These are phyloP conservation scores for Molossus alvarezi DNA, from an alignment of 2,797 vertebrate species.

Conservation along the genomic window DNA sequence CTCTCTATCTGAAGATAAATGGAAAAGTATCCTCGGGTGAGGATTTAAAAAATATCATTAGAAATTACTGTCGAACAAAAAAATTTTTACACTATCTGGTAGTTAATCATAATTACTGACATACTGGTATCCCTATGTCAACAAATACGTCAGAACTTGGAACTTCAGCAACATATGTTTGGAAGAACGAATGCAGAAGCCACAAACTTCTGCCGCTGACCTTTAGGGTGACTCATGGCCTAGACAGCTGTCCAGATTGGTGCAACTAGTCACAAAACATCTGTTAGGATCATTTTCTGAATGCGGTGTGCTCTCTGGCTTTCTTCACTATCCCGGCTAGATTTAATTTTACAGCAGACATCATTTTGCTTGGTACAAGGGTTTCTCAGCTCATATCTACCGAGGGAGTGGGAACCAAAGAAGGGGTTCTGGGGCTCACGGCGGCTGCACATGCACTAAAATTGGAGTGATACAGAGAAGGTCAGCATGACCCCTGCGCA, in stretches of 20 bases:
- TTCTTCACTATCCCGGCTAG: neutral
- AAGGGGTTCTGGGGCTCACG: neutral
- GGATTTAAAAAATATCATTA: neutral
- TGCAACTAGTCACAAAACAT: constrained; percentile 67
- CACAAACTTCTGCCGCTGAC: constrained; percentile 68
- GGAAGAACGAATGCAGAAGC: constrained; percentile 75
- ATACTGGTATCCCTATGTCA: neutral
- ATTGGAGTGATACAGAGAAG: neutral
- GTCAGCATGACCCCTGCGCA: neutral
- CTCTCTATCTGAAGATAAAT: no score
- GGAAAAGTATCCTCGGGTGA: no score
- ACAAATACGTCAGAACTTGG: neutral
- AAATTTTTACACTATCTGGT: neutral
- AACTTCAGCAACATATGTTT: constrained; percentile 39
- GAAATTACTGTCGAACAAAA: neutral
- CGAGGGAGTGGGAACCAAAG: neutral
- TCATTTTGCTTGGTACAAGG: constrained; percentile 67
- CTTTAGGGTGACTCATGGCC: constrained; percentile 70
- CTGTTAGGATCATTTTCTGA: constrained; percentile 76
- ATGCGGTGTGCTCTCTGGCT: constrained; percentile 61
- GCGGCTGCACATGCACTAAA: neutral
- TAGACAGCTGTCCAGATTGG: constrained; percentile 71
- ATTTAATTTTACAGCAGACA: constrained; percentile 70
- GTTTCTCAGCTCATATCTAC: constrained; percentile 26
- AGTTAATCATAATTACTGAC: neutral